Percentiles rank a stretch among this genome's conserved stretches.
Conservation (phyloP, 2,888 invertebrate genomes). For the Eurois occulta region DNA sequence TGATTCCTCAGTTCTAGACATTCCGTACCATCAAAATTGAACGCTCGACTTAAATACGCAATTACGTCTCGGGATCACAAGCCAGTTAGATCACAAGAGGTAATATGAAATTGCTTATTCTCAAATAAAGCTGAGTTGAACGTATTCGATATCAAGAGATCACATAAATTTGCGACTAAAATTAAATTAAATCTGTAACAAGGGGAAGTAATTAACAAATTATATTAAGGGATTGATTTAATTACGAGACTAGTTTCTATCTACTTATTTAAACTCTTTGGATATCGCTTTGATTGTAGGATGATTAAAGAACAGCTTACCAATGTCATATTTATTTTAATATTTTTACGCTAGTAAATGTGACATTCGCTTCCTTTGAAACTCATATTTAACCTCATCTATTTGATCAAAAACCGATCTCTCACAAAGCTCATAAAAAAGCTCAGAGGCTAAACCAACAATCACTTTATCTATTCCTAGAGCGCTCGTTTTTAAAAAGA, state of each 20-base stretch:
- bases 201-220: slow-evolving; percentile 2
- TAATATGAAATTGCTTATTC: slow-evolving; percentile 61
- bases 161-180: slow-evolving; percentile 1
- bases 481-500: slow-evolving; percentile 51
- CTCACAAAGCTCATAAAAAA: slow-evolving; percentile 4
- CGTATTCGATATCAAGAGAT: slow-evolving; percentile 22
- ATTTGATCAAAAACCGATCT: background rate
- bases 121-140: slow-evolving; percentile 48
- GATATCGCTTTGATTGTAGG: background rate
- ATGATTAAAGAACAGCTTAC: background rate
- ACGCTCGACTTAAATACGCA: slow-evolving; percentile 57
- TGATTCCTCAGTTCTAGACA: slow-evolving; percentile 38
- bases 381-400: background rate
- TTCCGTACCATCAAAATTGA: slow-evolving; percentile 56
- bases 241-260: background rate
- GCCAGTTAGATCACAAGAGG: slow-evolving; percentile 50
- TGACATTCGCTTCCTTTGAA: background rate
- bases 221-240: background rate
- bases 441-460: background rate
- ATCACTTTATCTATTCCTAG: slow-evolving; percentile 54
- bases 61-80: slow-evolving; percentile 58
- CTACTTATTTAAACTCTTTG: background rate
- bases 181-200: slow-evolving; percentile 3
- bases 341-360: background rate
- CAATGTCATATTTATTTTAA: background rate